Percentiles rank a stretch among this genome's conserved stretches.
These are phyloP conservation scores for Pluvialis apricaria DNA, from an alignment of 2,113 vertebrate genomes.

Conservation along the genomic window DNA sequence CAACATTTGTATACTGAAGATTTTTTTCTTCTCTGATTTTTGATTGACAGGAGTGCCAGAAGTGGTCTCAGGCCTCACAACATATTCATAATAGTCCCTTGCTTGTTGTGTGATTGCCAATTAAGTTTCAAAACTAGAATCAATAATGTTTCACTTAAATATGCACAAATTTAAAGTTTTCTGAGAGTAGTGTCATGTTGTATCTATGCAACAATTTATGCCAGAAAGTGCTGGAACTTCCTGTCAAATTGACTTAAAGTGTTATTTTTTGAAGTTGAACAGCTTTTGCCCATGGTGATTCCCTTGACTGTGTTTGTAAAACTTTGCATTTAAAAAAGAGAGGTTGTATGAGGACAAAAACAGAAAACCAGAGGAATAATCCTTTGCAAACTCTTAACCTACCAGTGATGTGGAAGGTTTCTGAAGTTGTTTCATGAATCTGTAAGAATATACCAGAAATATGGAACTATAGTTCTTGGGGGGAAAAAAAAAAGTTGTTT, in stretches of 20 bases:
- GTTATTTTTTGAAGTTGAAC: not conserved
- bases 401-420: not conserved
- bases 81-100: not conserved
- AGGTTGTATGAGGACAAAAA: not conserved
- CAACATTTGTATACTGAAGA: not conserved
- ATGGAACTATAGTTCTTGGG: not conserved
- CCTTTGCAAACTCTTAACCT: not conserved
- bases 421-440: not conserved
- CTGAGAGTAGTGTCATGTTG: not conserved
- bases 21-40: not conserved
- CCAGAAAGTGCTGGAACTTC: not conserved
- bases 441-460: not conserved
- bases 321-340: not conserved
- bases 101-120: not conserved
- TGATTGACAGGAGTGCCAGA: not conserved
- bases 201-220: not conserved
- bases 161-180: not conserved
- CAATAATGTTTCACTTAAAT: not conserved
- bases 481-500: not conserved
- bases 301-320: not conserved
- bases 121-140: conserved; percentile 18
- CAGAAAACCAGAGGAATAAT: not conserved
- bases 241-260: not conserved
- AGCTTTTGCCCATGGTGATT: not conserved
- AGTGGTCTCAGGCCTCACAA: not conserved